Evolutionary conservation across 2,797 vertebrate species (phyloP).

Genomic region (Pipistrellus kuhlii): DNA sequence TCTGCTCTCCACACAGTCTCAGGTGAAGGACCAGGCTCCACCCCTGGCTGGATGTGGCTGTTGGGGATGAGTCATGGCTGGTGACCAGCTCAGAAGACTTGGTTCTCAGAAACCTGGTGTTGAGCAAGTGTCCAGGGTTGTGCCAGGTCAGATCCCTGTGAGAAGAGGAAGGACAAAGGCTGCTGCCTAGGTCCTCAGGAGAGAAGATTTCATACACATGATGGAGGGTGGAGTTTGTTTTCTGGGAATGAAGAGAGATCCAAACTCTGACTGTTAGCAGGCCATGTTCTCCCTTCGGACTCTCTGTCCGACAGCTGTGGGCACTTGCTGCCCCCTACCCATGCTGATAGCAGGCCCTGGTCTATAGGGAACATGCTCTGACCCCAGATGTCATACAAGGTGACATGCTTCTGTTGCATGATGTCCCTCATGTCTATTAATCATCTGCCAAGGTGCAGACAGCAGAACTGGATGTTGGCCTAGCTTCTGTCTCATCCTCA

Average conservation of each 20-base stretch:
- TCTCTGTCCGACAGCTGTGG: not conserved
- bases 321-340: not conserved
- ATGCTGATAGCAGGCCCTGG: not conserved
- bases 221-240: not conserved
- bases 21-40: not conserved
- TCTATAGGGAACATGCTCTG: not conserved
- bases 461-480: not conserved
- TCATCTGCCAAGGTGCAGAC: not conserved
- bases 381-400: not conserved
- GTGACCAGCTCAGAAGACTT: not conserved
- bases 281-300: not conserved
- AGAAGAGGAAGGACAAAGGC: not conserved
- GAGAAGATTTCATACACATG: not conserved
- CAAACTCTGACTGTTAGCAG: not conserved
- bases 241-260: too few relatives aligned
- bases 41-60: too few relatives aligned
- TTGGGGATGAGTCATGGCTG: not conserved
- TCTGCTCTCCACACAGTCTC: not conserved
- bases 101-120: too few relatives aligned
- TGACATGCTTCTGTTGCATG: not conserved
- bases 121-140: not conserved
- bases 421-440: not conserved
- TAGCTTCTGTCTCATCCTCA: not conserved
- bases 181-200: not conserved
- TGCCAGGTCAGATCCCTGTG: not conserved